Base-by-base conservation (phyloP, 2,888 invertebrate genomes). In the Pemphredon lugubris region DNA sequence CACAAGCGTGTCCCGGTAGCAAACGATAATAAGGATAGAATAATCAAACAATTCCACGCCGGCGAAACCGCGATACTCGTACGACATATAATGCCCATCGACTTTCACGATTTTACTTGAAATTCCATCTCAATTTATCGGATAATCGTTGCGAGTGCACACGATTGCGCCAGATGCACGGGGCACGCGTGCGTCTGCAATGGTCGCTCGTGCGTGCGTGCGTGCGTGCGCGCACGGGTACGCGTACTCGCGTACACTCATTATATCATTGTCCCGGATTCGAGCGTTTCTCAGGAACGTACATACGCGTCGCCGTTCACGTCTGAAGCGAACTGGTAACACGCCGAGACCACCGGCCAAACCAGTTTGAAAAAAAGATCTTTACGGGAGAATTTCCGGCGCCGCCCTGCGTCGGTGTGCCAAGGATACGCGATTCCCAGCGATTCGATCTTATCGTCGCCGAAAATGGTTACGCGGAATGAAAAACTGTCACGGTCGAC, bases 191-290 rank as follows among this genome's bases (percentile, higher is more conserved):
- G 9, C 16, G 18, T 2, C 4, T 16, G 16, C 4, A 40, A 40
- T 40, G 16, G 16, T 16, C 16, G 40, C 6, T 40, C 16, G 16
- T 14, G 40, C 40, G 40, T 40, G 40, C 9, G n/a, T n/a, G n/a
- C 11, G n/a, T n/a, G 16, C 16, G 14, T 40, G 23, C n/a, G 7
- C 18, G 1, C 6, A 26, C 21, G 23, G 2, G 6, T 11, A 14
- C 5, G 13, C 45, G 13, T 21, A n/a, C 20, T 34, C 42, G 13
- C 47, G 21, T 13, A 23, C 26, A n/a, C 13, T 26, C 30, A 20
- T 77, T 72, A 60, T 67, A 77, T 74, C 64, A 77, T 68, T 72
- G 77, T 72, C 75, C 79, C 60, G 79, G 64, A 77, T 77, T 71
- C 63, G 66, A 66, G 53, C 57, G 55, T 42, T 61, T 66, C 69